Evolutionary conservation across 2,113 vertebrate species (phyloP).

Genomic region (Hippolais icterina): DNA sequence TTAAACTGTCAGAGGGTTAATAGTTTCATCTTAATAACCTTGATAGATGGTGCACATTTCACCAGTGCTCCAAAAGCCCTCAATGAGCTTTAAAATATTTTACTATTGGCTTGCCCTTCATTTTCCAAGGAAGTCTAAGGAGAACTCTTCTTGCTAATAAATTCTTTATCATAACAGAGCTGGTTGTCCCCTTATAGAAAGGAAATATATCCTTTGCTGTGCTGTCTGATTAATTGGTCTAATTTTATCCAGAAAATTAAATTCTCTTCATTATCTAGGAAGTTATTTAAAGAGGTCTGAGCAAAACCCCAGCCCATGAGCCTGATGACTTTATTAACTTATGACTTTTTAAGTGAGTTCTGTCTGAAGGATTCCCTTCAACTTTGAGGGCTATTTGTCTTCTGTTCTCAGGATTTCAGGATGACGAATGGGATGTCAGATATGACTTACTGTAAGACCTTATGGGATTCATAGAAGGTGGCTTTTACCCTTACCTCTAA

Average conservation of each 20-base stretch:
- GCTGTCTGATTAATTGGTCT: conserved; percentile 68
- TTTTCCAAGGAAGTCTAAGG: conserved; percentile 55
- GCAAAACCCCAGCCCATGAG: conserved; percentile 9
- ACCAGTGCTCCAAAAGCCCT: conserved; percentile 47
- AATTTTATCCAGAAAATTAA: conserved; percentile 75
- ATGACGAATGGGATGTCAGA: conserved; percentile 26
- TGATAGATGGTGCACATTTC: conserved; percentile 74
- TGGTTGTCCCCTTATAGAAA: conserved; percentile 27
- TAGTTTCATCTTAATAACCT: conserved; percentile 85
- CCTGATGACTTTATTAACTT: conserved; percentile 59
- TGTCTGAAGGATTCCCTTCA: conserved; percentile 42
- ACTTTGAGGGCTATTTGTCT: conserved; percentile 33
- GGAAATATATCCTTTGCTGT: conserved; percentile 50
- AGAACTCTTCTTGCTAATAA: conserved; percentile 62
- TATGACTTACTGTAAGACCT: conserved; percentile 1
- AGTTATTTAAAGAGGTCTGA: conserved; percentile 59
- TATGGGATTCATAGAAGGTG: background rate
- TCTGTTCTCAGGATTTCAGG: conserved; percentile 30
- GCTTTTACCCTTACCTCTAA: background rate
- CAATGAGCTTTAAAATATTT: conserved; percentile 69
- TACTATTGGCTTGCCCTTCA: conserved; percentile 66
- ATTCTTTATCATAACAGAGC: conserved; percentile 63
- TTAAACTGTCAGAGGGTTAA: conserved; percentile 82
- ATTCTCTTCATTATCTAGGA: conserved; percentile 58
- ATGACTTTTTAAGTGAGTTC: conserved; percentile 56